phyloP scores from a whole-genome alignment of 2,113 vertebrate genomes.

The Pavo muticus region DNA sequence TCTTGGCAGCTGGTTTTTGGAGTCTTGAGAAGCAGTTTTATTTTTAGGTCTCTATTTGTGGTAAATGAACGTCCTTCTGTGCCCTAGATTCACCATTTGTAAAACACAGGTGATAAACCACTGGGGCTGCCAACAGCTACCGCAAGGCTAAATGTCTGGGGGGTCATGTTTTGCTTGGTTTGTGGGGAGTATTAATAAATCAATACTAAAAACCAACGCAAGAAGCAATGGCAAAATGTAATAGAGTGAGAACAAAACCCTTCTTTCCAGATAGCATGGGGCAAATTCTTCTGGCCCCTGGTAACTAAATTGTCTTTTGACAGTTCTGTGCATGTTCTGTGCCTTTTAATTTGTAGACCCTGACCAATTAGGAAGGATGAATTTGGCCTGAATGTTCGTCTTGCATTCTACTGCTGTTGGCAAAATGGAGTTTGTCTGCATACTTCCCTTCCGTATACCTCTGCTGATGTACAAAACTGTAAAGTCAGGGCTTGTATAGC shows the following conservation, averaged over 20 bases:
- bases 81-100: neutral
- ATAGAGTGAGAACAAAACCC: neutral
- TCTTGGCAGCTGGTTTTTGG: neutral
- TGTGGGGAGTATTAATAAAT: neutral
- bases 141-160: neutral
- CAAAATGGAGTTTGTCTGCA: neutral
- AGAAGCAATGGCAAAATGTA: neutral
- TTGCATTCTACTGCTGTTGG: neutral
- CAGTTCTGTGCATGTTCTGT: neutral
- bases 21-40: neutral
- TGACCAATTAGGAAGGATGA: neutral
- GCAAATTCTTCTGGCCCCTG: neutral
- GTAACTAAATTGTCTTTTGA: neutral
- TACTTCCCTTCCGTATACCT: neutral
- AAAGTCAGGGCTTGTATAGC: neutral
- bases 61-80: neutral
- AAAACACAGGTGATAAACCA: neutral
- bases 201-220: neutral
- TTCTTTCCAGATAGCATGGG: neutral
- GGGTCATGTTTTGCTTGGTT: neutral
- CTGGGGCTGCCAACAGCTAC: neutral
- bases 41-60: neutral
- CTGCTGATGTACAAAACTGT: neutral
- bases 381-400: neutral
- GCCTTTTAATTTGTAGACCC: neutral